Conservation (phyloP, 2,888 invertebrate genomes). For the Quadroppia sp. region DNA sequence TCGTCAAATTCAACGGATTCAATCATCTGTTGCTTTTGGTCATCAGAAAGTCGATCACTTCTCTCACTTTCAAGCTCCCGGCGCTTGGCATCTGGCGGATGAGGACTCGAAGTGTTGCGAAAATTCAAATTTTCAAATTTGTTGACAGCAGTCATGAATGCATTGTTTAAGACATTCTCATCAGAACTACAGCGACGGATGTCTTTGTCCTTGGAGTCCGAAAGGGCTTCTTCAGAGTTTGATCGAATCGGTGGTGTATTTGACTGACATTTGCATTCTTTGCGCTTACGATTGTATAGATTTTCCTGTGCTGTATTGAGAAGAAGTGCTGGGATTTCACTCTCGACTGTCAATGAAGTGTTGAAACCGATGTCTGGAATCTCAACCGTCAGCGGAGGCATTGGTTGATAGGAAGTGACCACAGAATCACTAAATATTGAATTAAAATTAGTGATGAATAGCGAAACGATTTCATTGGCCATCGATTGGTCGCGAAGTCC, state of each 20-base stretch:
- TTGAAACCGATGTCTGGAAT: constrained; percentile 11
- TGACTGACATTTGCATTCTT: constrained; percentile 27
- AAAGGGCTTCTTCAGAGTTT: constrained; percentile 47
- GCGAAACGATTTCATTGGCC: constrained; percentile 54
- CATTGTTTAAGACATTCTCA: constrained; percentile 45
- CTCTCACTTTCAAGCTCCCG: constrained; percentile 44
- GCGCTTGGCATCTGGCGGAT: constrained; percentile 46
- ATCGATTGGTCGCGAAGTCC: constrained; percentile 55
- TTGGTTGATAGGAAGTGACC: not conserved
- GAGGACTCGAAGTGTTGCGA: constrained; percentile 44
- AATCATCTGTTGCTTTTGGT: not conserved
- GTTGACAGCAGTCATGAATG: constrained; percentile 25
- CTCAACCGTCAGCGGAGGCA: constrained; percentile 24
- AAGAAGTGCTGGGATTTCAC: constrained; percentile 16
- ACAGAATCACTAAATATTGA: constrained; percentile 50
- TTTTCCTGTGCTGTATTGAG: constrained; percentile 2
- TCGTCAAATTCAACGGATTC: not conserved
- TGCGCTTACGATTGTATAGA: constrained; percentile 33
- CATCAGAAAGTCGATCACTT: not conserved
- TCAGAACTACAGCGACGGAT: constrained; percentile 46
- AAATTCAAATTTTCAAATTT: constrained; percentile 34
- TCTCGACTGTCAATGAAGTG: not conserved
- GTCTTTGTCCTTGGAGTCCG: constrained; percentile 39
- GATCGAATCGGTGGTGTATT: constrained; percentile 41
- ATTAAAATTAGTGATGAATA: constrained; percentile 54